Conservation (phyloP, 2,888 invertebrate species). For the Bimastos eiseni region DNA sequence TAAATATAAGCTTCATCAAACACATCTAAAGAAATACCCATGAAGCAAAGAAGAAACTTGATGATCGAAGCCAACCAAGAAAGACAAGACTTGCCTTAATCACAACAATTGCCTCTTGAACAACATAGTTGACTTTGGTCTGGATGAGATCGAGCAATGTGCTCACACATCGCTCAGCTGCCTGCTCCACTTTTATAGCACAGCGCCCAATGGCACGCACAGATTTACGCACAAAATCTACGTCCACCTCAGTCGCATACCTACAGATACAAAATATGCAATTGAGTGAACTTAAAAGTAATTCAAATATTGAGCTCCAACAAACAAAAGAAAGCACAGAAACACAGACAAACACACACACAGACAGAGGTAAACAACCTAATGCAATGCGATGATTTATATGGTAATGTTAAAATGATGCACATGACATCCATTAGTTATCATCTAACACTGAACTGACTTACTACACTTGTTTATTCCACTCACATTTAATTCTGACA, state of each 20-base stretch:
- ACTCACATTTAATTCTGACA: not conserved
- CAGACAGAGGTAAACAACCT: not conserved
- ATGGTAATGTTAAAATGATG: not conserved
- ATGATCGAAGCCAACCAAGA: not conserved
- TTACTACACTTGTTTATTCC: not conserved
- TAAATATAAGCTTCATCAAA: not conserved
- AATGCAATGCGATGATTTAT: too few species aligned
- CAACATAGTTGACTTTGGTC: slow-evolving; percentile 98
- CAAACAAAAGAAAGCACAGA: not conserved
- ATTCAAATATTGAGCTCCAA: not conserved
- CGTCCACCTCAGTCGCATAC: slow-evolving; percentile 97
- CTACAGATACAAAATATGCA: slow-evolving; percentile 24
- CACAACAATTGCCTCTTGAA: slow-evolving; percentile 98
- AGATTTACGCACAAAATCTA: slow-evolving; percentile 98
- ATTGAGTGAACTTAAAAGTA: too few species aligned
- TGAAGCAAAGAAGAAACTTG: not conserved
- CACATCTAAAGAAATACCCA: not conserved
- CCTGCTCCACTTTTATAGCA: slow-evolving; percentile 96
- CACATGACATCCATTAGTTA: not conserved
- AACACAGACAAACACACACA: not conserved
- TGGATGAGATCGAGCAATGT: slow-evolving; percentile 96
- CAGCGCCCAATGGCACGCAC: slow-evolving; percentile 98
- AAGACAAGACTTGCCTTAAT: slow-evolving; percentile 71
- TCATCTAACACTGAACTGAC: not conserved
- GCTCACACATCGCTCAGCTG: slow-evolving; percentile 96